Conservation (phyloP, 2,888 invertebrate species). For the Synergus laeviventris region DNA sequence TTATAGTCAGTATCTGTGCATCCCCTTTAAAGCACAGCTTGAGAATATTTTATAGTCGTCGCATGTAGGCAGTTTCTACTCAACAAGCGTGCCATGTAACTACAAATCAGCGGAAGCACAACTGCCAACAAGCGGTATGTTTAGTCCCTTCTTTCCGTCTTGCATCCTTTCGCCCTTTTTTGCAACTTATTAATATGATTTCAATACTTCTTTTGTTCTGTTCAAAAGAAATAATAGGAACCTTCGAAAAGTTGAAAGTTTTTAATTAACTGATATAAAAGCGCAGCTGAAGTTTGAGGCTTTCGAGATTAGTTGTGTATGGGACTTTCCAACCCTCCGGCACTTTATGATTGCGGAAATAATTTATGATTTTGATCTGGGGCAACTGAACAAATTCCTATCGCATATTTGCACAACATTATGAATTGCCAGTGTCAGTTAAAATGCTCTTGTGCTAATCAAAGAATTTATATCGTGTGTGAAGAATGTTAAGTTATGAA, state of each 20-base stretch:
- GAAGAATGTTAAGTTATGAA: background rate
- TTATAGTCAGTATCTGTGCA: conserved; percentile 38
- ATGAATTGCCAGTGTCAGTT: background rate
- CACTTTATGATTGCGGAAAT: conserved; percentile 41
- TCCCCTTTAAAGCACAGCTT: conserved; percentile 36
- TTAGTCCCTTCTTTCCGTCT: background rate
- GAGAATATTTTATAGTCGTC: conserved; percentile 39
- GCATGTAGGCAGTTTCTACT: conserved; percentile 38
- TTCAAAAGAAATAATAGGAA: background rate
- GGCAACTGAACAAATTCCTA: conserved; percentile 36
- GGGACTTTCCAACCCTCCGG: conserved; percentile 48
- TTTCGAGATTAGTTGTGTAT: conserved; percentile 10
- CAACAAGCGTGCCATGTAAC: conserved; percentile 38
- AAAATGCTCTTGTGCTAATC: conserved; percentile 21
- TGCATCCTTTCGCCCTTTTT: background rate
- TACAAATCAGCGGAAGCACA: conserved; percentile 36
- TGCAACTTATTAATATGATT: conserved; percentile 15
- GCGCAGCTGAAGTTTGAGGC: background rate
- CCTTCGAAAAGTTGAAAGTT: background rate
- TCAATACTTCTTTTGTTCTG: background rate
- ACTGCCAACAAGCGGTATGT: conserved; percentile 37
- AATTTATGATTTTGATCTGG: conserved; percentile 43
- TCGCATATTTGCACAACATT: conserved; percentile 18
- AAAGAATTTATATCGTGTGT: background rate
- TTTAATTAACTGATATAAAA: conserved; percentile 9